phyloP scores from a whole-genome alignment of 92 coral and sea anemone genomes.

The Umimayanthus chanpuru region DNA sequence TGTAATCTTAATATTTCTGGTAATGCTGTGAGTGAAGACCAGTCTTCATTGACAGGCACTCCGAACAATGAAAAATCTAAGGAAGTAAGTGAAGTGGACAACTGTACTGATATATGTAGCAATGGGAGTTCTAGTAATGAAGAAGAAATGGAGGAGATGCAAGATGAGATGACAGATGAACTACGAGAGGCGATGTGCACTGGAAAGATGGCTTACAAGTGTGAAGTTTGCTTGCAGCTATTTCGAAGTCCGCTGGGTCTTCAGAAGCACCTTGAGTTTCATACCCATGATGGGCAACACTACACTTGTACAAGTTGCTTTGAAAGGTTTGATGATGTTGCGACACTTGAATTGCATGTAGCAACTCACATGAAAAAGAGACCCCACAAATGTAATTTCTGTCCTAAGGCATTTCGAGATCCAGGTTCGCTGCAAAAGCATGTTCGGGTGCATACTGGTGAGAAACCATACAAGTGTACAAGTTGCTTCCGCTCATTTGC shows the following conservation, averaged over 20 bases:
- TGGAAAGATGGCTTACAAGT: conserved; percentile 72
- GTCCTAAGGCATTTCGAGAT: conserved; percentile 97
- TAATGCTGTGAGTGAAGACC: conserved; percentile 9
- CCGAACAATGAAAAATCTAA: not conserved
- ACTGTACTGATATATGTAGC: not conserved
- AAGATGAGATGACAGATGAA: conserved; percentile 22
- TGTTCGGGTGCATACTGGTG: conserved; percentile 97
- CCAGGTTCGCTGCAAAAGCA: conserved; percentile 99
- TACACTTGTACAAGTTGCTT: conserved; percentile 90
- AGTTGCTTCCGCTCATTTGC: conserved; percentile 88
- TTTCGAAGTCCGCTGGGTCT: conserved; percentile 94
- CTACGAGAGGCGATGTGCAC: conserved; percentile 56
- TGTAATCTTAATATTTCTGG: not conserved
- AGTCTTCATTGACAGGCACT: not conserved
- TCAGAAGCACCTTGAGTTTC: conserved; percentile 95
- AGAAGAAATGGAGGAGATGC: conserved; percentile 25
- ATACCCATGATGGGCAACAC: conserved; percentile 86
- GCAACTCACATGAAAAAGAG: conserved; percentile 83
- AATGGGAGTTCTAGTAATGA: conserved; percentile 26
- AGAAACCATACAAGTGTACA: conserved; percentile 88
- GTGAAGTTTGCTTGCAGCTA: conserved; percentile 92
- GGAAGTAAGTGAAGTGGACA: conserved; percentile 2
- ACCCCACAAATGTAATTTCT: conserved; percentile 90
- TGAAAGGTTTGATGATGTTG: conserved; percentile 65
- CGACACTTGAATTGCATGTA: conserved; percentile 78